These are phyloP conservation scores for Symphodus melops DNA, from an alignment of 2,113 vertebrate genomes.

Conservation along the genomic window DNA sequence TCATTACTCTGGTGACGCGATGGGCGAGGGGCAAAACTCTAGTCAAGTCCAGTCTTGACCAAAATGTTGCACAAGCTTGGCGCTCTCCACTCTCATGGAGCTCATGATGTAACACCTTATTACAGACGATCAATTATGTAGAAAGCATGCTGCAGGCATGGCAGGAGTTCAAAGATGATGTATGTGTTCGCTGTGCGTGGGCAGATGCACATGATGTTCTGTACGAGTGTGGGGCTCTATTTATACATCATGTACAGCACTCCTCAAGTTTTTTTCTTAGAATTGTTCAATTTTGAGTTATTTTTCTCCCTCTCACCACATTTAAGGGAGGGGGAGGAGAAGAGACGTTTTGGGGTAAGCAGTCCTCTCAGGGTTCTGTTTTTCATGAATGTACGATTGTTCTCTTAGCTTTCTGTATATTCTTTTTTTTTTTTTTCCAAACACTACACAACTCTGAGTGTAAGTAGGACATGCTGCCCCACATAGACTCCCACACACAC, in stretches of 20 bases:
- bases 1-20: too few species aligned
- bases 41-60: background rate
- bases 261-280: too few species aligned
- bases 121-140: constrained; percentile 13
- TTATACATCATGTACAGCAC: background rate
- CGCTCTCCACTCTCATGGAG: background rate
- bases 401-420: background rate
- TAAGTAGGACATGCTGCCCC: constrained; percentile 72
- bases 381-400: background rate
- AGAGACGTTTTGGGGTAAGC: constrained; percentile 12
- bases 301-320: constrained; percentile 4
- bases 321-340: background rate
- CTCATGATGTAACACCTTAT: constrained; percentile 3
- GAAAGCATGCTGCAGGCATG: background rate
- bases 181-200: constrained; percentile 11
- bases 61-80: background rate
- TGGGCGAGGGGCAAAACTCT: too few species aligned
- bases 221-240: background rate
- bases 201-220: constrained; percentile 23
- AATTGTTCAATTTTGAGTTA: background rate
- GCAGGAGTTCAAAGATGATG: constrained; percentile 9
- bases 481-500: constrained; percentile 56
- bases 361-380: background rate
- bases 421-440: background rate
- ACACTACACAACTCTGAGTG: background rate